Base-by-base conservation (phyloP, 2,797 vertebrate genomes). In the Sebastes minor region DNA sequence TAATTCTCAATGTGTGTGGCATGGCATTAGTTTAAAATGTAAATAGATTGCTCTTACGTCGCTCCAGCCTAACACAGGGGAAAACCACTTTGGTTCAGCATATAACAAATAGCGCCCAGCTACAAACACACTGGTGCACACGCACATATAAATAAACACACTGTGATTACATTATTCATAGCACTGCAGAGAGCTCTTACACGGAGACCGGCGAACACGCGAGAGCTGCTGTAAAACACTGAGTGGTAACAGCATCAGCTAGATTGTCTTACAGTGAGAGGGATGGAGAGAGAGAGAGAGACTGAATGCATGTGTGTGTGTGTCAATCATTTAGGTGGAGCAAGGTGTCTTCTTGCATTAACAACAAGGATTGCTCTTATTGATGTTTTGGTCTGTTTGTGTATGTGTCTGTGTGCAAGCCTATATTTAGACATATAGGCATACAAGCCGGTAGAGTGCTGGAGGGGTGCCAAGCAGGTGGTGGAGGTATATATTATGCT, bases 81-180 rank as follows among this genome's bases (percentile, higher is more conserved):
- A 76, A 76, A 78, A 76, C 28, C 59, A 77, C 81, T 84, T 61
- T 73, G 33, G 61, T 59, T 80, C 56, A 23, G 42, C 57, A 66
- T 76, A 81, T 42, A 84, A 79, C 82, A 91, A 87, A 89, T 62
- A 74, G 69, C 28, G 46, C 23, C 46, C 74, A 65, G 59, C 56
- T 23, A 61, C 57, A 75, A 83, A 76, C 22, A 62, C 70, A 27
- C 68, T 16, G 61, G 46, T 42, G 42, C 22, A 13, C 25, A 70
- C 20, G 52, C 25, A 73, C 67, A 74, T 27, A 65, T 11, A 65
- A 42, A 65, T 35, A 64, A 23, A 86, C 52, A 90, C 66, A 86
- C 49, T 69, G 73, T 63, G 66, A 85, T 90, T 91, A 82, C 88
- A 90, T 93, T 91, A 94, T 92, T 93, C 88, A 93, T 89, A 55